Evolutionary conservation across 37 sponge, comb jelly and placozoan genomes (phyloP), one percentile per base, ranked within the genome.

Genomic region (Haliclona indistincta): DNA sequence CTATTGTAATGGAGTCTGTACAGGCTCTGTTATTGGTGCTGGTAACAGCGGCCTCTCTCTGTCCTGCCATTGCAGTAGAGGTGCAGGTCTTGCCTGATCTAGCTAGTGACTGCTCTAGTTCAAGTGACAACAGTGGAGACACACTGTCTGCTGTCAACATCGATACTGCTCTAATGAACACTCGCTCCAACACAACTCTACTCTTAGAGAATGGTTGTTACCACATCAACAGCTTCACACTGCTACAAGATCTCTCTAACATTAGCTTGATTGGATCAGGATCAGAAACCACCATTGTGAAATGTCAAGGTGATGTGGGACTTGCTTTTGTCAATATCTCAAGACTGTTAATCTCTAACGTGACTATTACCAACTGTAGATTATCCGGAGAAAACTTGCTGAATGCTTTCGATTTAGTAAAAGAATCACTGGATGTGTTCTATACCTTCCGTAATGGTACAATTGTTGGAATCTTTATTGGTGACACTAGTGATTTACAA

Each of bases 101-200:
- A n/a, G n/a, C n/a, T n/a, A n/a, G n/a, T n/a, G n/a, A n/a, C n/a
- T n/a, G n/a, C n/a, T n/a, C n/a, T n/a, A n/a, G n/a, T n/a, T n/a
- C n/a, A n/a, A n/a, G n/a, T 47, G 15, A 47, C 51, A 47, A 47
- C 15, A 47, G 10, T 47, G 51, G 15, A 11, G 63, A 28, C 10
- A 19, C 33, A 20, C 8, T 28, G 10, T 11, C 26, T 29, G 15
- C 8, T 61, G 8, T 28, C 8, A 19, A 11, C 8, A 29, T 11
- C 28, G 4, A 69, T n/a, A n/a, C n/a, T n/a, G n/a, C n/a, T n/a
- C n/a, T n/a, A n/a, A n/a, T n/a, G n/a, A n/a, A n/a, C n/a, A n/a
- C n/a, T n/a, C n/a, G n/a, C n/a, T n/a, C n/a, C 51, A n/a, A n/a
- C n/a, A 69, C 70, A 2, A 69, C 45, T 40, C 45, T 69, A 39